These are phyloP conservation scores for Calidris pygmaea DNA, from an alignment of 2,113 vertebrate species.

Conservation along the genomic window DNA sequence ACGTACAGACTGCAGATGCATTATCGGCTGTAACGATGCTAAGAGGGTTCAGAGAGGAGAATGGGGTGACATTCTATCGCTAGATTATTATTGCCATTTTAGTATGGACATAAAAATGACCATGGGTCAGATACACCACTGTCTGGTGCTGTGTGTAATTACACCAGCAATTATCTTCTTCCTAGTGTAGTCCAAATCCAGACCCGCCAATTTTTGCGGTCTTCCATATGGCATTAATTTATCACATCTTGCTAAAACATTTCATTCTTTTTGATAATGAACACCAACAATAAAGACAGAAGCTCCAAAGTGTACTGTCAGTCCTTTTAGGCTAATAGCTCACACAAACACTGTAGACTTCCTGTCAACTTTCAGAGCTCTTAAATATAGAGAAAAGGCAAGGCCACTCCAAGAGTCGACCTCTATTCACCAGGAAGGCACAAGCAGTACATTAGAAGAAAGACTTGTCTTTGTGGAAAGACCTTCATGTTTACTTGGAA, in stretches of 20 bases:
- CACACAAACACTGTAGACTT: not conserved
- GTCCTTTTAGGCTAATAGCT: slow-evolving; percentile 8
- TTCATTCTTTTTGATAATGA: slow-evolving; percentile 1
- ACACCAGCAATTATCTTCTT: not conserved
- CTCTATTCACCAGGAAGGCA: slow-evolving; percentile 5
- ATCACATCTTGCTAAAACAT: not conserved
- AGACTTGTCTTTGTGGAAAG: slow-evolving; percentile 1
- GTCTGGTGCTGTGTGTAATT: not conserved
- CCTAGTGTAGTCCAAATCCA: not conserved
- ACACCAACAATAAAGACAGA: not conserved
- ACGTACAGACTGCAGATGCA: not conserved
- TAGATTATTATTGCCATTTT: not conserved
- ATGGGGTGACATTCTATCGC: not conserved
- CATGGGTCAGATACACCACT: not conserved
- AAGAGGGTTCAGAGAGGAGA: not conserved
- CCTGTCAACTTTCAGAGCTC: slow-evolving; percentile 35
- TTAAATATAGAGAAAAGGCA: slow-evolving; percentile 8
- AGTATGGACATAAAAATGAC: not conserved
- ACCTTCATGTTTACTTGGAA: slow-evolving; percentile 34
- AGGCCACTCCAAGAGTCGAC: slow-evolving; percentile 4
- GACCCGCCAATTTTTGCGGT: not conserved
- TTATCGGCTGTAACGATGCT: not conserved
- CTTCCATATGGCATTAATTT: not conserved
- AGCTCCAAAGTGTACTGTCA: not conserved
- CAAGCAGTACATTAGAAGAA: not conserved